Percentiles rank a stretch among this genome's conserved stretches.
Evolutionary conservation across 2,797 vertebrate genomes (phyloP).

Genomic region (Gambusia yucatana): DNA sequence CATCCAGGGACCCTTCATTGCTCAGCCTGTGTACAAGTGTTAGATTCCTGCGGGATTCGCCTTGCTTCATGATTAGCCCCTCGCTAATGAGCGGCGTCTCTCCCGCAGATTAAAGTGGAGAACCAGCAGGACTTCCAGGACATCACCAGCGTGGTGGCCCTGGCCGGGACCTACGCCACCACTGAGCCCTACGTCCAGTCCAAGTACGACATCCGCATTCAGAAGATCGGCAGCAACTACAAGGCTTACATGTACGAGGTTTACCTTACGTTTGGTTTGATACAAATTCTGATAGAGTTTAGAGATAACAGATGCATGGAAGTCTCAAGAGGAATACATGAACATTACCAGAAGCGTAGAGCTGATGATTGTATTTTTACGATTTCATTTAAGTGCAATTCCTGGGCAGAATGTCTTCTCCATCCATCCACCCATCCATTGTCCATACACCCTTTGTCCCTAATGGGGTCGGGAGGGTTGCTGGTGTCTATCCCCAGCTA

Average conservation of each 20-base stretch:
- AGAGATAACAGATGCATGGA: neutral
- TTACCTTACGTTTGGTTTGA: neutral
- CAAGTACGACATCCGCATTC: constrained; percentile 96
- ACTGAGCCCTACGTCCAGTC: constrained; percentile 92
- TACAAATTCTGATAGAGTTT: neutral
- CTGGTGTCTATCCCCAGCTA: no score
- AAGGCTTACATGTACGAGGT: constrained; percentile 96
- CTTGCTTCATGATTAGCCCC: constrained; percentile 47
- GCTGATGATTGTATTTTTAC: neutral
- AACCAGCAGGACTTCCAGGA: constrained; percentile 94
- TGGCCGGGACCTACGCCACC: constrained; percentile 94
- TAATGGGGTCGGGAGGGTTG: no score
- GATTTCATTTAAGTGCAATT: neutral
- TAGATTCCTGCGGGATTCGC: constrained; percentile 57
- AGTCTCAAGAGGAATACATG: neutral
- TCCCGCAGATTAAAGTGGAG: constrained; percentile 92
- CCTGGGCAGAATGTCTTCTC: neutral
- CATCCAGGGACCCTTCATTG: constrained; percentile 56
- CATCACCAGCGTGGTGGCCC: constrained; percentile 93
- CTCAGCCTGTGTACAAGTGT: constrained; percentile 43
- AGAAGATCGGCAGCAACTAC: constrained; percentile 98
- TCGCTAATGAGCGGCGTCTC: constrained; percentile 43
- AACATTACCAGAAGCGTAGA: neutral
- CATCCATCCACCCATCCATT: no score
- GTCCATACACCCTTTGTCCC: no score